Percentiles rank a stretch among this genome's conserved stretches.
Conservation (phyloP, 92 coral and sea anemone genomes). For the Actinernus sp. region DNA sequence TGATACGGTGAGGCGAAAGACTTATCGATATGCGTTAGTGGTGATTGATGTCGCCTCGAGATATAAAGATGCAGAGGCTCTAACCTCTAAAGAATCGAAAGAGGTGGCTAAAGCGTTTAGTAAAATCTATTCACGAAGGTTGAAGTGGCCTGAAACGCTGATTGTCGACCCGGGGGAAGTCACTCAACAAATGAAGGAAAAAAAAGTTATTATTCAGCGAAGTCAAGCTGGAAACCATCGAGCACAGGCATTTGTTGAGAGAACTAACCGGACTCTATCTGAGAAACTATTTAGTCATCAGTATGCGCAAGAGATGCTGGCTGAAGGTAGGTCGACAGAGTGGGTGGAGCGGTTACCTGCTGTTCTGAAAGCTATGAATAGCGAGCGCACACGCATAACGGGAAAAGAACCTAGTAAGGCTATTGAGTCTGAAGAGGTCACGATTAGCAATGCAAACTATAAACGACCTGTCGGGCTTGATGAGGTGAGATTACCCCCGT, state of each 20-base stretch:
- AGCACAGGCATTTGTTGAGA: conserved; percentile 41
- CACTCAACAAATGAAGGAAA: conserved; percentile 17
- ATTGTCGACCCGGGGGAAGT: conserved; percentile 60
- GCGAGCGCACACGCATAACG: too few species aligned
- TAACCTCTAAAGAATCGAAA: conserved; percentile 42
- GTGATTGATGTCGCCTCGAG: conserved; percentile 53
- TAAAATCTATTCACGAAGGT: conserved; percentile 28
- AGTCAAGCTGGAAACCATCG: conserved; percentile 45
- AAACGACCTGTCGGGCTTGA: too few species aligned
- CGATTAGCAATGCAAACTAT: too few species aligned
- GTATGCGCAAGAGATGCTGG: conserved; percentile 50
- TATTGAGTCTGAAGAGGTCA: background rate
- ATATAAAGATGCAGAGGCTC: conserved; percentile 45
- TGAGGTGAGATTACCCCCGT: too few species aligned
- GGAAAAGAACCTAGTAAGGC: conserved; percentile 53
- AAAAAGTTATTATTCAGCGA: conserved; percentile 22
- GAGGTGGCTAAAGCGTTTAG: conserved; percentile 35
- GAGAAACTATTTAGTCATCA: conserved; percentile 22
- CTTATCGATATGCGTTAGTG: conserved; percentile 33
- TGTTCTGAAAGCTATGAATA: too few species aligned
- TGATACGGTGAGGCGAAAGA: conserved; percentile 49
- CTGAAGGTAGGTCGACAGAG: conserved; percentile 24
- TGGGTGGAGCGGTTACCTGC: conserved; percentile 56
- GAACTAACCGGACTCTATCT: conserved; percentile 35
- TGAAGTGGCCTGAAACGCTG: conserved; percentile 44